Conservation (phyloP, 2,113 vertebrate genomes). For the Hypomesus transpacificus region DNA sequence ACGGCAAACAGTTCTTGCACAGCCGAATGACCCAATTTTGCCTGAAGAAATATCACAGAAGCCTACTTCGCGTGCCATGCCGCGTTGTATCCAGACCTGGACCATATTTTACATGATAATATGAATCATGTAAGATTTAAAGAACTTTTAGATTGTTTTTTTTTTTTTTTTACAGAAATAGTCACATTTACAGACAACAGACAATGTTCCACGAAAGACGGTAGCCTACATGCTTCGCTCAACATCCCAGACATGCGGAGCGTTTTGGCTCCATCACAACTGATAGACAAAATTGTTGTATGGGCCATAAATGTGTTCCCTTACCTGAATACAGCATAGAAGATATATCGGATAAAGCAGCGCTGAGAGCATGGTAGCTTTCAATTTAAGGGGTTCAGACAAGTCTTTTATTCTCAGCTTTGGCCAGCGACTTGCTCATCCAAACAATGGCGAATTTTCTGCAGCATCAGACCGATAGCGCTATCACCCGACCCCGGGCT, state of each 20-base stretch:
- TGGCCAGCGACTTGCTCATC: constrained; percentile 57
- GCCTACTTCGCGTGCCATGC: constrained; percentile 23
- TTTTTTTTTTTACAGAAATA: too few species aligned
- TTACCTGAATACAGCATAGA: constrained; percentile 58
- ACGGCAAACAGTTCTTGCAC: constrained; percentile 4
- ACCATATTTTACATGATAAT: neutral
- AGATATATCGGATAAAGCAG: constrained; percentile 39
- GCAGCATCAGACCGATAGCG: constrained; percentile 50
- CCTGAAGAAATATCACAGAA: constrained; percentile 41
- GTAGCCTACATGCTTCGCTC: neutral
- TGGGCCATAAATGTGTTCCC: constrained; percentile 8
- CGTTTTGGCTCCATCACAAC: neutral
- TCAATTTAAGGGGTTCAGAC: neutral
- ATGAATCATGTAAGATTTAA: neutral
- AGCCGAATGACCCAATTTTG: constrained; percentile 70
- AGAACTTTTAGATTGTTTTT: too few species aligned
- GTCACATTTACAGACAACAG: neutral
- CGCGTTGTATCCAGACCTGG: constrained; percentile 3
- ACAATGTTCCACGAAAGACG: constrained; percentile 9
- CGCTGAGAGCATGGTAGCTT: constrained; percentile 43
- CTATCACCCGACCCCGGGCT: constrained; percentile 22
- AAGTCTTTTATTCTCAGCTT: constrained; percentile 25
- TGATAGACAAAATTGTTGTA: too few species aligned
- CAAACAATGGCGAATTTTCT: constrained; percentile 69
- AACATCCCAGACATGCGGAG: constrained; percentile 24